Evolutionary conservation across 1,140 invertebrate species (phyloP), one percentile per base, ranked within the genome.

Genomic region (Aethina tumida): DNA sequence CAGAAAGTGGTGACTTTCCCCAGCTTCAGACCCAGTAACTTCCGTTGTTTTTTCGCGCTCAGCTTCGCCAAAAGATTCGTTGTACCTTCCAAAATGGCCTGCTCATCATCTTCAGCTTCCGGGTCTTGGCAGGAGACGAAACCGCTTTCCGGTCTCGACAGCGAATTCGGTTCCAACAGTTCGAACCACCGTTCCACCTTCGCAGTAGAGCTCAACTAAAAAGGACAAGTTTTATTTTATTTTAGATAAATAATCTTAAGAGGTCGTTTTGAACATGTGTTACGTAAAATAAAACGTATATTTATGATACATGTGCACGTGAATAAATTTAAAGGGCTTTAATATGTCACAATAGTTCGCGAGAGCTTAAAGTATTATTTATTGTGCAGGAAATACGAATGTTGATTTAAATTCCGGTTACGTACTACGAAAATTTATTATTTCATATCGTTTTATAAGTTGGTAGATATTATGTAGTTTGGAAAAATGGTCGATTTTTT

Each of bases 171-270:
- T 12, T 72, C 73, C 16, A 78, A 59, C 41, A 77, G 67, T 40
- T 79, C 76, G 53, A 81, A 81, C 79, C 79, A 81, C 24, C 78
- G 68, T 43, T 77, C 74, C 51, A 81, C 77, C 64, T 81, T 81
- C 19, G 77, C 77, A 39, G 70, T 70, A 35, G 77, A 74, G 47
- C 74, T 77, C 49, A 81, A 61, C 77, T 81, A 29, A 39, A 39
- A 32, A 22, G 25, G 4, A 34, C 5, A 26, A 3, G 13, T 26
- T 26, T n/a, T 26, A 13, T 26, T 10, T 26, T 26, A 26, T 26
- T 26, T 4, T 10, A 5, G n/a, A 26, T 2, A 10, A 26, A 26
- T 26, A 4, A 5, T 26, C 14, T 26, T 26, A 26, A n/a, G n/a
- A n/a, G n/a, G n/a, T n/a, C n/a, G n/a, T n/a, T n/a, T n/a, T n/a